Evolutionary conservation across 2,888 invertebrate species (phyloP).

Genomic region (Drosophila suboccidentalis): DNA sequence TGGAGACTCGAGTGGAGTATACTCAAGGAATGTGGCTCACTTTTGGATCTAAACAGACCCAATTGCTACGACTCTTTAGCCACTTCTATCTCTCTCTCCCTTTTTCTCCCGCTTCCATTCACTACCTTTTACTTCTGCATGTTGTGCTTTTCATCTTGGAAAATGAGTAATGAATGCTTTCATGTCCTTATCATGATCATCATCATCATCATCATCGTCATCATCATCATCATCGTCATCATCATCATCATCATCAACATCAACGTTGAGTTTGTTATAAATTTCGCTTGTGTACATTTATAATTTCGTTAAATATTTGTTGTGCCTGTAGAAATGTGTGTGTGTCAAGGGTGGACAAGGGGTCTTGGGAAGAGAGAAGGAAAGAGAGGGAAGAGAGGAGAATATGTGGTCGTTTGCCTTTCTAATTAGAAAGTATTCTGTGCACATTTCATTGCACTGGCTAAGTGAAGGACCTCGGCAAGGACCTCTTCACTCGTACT

Average conservation of each 20-base stretch:
- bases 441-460: constrained; percentile 39
- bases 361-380: neutral
- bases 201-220: constrained; percentile 7
- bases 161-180: constrained; percentile 72
- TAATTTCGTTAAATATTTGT: constrained; percentile 73
- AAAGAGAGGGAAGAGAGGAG: neutral
- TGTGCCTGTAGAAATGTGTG: constrained; percentile 30
- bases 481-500: constrained; percentile 31
- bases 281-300: constrained; percentile 64
- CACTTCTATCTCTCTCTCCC: neutral
- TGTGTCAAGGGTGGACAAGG: neutral
- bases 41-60: constrained; percentile 41
- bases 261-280: constrained; percentile 51
- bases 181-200: constrained; percentile 41
- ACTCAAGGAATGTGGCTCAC: constrained; percentile 44
- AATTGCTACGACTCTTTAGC: constrained; percentile 14
- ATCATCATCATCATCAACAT: constrained; percentile 18
- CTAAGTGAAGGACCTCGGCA: constrained; percentile 44
- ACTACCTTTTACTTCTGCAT: neutral
- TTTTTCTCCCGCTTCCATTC: neutral
- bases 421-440: constrained; percentile 66
- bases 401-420: constrained; percentile 33
- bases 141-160: constrained; percentile 46
- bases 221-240: constrained; percentile 11
- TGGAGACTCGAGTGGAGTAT: constrained; percentile 12